These are phyloP conservation scores for Aramus guarauna DNA, from an alignment of 2,113 vertebrate genomes.

Conservation along the genomic window DNA sequence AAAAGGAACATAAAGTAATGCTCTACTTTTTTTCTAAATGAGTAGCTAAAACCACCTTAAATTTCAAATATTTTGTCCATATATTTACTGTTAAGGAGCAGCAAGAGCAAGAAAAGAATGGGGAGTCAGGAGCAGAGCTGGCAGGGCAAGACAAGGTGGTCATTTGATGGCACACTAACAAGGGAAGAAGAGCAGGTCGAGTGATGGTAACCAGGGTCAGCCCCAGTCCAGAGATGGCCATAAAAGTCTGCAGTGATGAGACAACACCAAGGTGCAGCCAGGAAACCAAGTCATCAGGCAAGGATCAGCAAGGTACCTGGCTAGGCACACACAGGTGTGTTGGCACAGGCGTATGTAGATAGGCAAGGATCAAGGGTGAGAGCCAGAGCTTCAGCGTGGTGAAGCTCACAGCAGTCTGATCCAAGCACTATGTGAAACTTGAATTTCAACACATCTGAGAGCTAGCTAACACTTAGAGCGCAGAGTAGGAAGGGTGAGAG, in stretches of 20 bases:
- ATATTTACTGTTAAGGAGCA: background rate
- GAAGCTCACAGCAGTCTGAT: background rate
- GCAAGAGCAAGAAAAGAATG: background rate
- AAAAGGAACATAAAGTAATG: background rate
- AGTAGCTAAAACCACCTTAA: background rate
- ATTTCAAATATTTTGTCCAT: background rate
- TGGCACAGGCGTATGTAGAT: background rate
- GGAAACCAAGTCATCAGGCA: background rate
- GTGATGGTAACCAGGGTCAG: background rate
- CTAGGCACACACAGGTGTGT: accelerated
- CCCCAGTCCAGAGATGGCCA: background rate
- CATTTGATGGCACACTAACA: background rate
- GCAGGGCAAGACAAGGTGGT: background rate
- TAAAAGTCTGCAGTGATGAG: background rate
- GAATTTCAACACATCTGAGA: background rate
- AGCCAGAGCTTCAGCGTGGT: accelerated
- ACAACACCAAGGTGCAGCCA: background rate
- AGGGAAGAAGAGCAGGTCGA: background rate
- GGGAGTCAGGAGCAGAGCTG: background rate
- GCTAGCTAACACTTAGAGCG: background rate
- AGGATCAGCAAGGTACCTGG: background rate
- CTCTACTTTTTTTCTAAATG: background rate
- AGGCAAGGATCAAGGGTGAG: background rate
- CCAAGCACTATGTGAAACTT: background rate
- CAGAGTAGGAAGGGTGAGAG: background rate